Evolutionary conservation across 2,888 invertebrate species (phyloP).

Genomic region (Psylliodes chrysocephalus): DNA sequence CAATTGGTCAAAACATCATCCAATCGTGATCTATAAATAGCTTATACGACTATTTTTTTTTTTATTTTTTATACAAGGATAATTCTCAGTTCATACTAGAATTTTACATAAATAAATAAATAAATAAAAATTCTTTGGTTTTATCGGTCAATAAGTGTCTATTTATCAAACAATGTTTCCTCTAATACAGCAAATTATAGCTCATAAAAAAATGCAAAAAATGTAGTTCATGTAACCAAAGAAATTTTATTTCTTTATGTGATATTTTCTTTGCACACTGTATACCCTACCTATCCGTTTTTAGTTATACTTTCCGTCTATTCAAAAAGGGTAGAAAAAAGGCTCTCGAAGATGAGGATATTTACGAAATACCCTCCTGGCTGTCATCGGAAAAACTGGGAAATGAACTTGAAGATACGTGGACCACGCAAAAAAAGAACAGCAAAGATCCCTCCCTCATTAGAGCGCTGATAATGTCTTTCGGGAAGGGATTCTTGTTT

Average conservation of each 20-base stretch:
- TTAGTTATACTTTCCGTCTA: conserved; percentile 42
- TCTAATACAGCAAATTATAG: too few species aligned
- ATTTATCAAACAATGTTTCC: too few species aligned
- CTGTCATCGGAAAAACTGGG: conserved; percentile 47
- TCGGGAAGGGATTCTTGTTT: conserved; percentile 45
- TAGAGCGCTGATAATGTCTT: conserved; percentile 41
- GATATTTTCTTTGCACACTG: too few species aligned
- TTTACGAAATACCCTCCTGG: conserved; percentile 65
- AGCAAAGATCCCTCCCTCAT: conserved; percentile 38
- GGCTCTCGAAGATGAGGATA: conserved; percentile 71
- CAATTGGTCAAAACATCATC: too few species aligned
- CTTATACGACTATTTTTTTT: too few species aligned
- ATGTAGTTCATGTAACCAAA: too few species aligned
- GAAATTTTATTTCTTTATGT: too few species aligned
- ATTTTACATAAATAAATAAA: too few species aligned
- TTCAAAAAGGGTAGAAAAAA: conserved; percentile 73
- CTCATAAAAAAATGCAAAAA: too few species aligned
- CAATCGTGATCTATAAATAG: too few species aligned
- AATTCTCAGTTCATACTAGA: too few species aligned
- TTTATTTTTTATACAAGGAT: too few species aligned
- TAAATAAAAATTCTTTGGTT: not conserved
- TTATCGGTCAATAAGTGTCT: not conserved
- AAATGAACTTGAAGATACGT: conserved; percentile 44
- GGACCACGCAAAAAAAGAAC: conserved; percentile 33
- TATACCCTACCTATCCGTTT: conserved; percentile 9